Evolutionary conservation across 1,140 invertebrate species (phyloP).

Genomic region (Aphaenogaster ashmeadi): DNA sequence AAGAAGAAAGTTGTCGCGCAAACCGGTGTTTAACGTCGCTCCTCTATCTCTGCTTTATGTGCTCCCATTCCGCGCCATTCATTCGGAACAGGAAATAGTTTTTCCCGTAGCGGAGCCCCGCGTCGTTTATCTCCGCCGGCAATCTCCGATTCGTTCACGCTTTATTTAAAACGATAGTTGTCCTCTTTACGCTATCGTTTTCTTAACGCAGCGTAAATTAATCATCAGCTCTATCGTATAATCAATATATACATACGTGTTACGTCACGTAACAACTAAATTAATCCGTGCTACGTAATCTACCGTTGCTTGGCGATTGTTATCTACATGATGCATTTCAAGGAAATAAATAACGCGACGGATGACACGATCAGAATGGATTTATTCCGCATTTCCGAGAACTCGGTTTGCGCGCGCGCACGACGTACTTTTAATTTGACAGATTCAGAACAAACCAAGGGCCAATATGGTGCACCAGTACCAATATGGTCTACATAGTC

Average conservation of each 20-base stretch:
- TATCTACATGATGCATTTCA: background rate
- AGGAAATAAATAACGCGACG: conserved; percentile 1
- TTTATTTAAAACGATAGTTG: conserved; percentile 18
- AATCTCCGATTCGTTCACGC: conserved; percentile 30
- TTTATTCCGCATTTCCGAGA: conserved; percentile 1
- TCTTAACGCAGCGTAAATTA: background rate
- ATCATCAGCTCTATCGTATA: background rate
- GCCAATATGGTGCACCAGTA: too few relatives aligned
- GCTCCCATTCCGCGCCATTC: conserved; percentile 37
- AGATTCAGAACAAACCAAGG: background rate
- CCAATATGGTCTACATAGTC: background rate
- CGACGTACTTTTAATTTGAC: background rate
- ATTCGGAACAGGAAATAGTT: conserved; percentile 51
- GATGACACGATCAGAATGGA: background rate
- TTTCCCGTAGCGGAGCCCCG: background rate
- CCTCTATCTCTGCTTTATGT: conserved; percentile 9
- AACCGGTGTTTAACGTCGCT: conserved; percentile 27
- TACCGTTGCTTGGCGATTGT: conserved; percentile 1
- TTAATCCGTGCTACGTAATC: background rate
- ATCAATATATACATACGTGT: background rate
- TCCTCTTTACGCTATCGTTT: background rate
- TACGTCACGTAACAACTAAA: background rate
- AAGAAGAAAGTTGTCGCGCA: conserved; percentile 24
- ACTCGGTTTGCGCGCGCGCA: background rate
- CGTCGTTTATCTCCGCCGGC: conserved; percentile 7